Conservation (phyloP, 2,797 vertebrate species). For the Cyclura pinguis region DNA sequence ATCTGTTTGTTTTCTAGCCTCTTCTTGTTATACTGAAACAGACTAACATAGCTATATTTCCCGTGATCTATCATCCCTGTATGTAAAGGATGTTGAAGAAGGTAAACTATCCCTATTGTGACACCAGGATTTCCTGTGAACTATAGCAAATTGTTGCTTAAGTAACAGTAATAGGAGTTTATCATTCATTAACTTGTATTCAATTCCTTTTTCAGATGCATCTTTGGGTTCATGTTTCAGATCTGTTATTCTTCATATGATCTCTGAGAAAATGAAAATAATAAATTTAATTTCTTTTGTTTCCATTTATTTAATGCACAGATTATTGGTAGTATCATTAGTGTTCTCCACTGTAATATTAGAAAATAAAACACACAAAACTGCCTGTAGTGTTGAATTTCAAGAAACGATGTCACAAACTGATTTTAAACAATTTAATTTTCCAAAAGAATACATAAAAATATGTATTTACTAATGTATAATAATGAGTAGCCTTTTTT, state of each 20-base stretch:
- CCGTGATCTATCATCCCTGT: background rate
- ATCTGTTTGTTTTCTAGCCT: too few species aligned
- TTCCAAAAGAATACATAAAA: background rate
- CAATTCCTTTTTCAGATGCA: background rate
- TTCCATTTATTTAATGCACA: background rate
- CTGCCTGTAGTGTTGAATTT: background rate
- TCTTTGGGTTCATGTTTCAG: background rate
- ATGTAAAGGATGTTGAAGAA: background rate
- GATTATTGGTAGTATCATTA: background rate
- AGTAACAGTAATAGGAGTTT: background rate
- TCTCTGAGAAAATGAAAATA: background rate
- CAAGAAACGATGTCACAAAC: background rate
- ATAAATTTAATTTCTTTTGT: background rate
- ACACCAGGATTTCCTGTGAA: background rate
- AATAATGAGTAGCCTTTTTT: slow-evolving; percentile 17
- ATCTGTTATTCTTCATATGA: background rate
- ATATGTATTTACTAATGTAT: slow-evolving; percentile 1
- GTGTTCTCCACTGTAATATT: background rate
- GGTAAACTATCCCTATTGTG: background rate
- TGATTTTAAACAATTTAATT: background rate
- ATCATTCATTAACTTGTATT: background rate
- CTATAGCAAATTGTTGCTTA: background rate
- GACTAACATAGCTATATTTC: background rate
- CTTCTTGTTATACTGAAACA: background rate
- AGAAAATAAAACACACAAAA: background rate